Conservation (phyloP, 2,797 vertebrate genomes). For the Crypturellus tataupa region DNA sequence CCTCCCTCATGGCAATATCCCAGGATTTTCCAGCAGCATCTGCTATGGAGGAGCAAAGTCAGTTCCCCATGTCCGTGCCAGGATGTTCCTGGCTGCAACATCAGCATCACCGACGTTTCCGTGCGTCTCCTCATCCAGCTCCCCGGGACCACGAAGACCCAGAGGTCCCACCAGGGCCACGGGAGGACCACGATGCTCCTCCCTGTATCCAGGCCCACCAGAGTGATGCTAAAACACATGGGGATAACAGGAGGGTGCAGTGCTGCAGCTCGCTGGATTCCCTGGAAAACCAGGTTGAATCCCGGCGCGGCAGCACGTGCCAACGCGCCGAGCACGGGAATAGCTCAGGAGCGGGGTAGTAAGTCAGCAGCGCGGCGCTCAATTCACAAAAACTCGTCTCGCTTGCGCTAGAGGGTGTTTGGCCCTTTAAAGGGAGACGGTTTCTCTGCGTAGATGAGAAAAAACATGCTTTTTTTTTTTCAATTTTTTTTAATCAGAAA, state of each 20-base stretch:
- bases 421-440: background rate
- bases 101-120: fast-evolving
- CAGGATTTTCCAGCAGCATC: background rate
- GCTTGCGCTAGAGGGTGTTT: background rate
- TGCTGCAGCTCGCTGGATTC: background rate
- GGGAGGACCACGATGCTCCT: background rate
- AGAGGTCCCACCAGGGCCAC: fast-evolving
- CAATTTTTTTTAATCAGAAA: background rate
- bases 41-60: background rate
- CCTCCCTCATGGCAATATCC: fast-evolving
- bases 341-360: constrained; percentile 36
- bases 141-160: background rate
- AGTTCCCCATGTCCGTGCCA: fast-evolving
- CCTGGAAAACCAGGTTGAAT: background rate
- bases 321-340: background rate
- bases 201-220: background rate
- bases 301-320: background rate
- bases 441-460: background rate
- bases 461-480: background rate
- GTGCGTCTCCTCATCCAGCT: background rate
- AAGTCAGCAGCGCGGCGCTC: constrained; percentile 39
- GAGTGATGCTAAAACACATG: background rate
- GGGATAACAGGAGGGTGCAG: constrained; percentile 4
- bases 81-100: fast-evolving
- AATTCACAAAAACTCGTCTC: background rate